Percentiles rank a stretch among this genome's conserved stretches.
phyloP scores from a whole-genome alignment of 2,113 vertebrate species.

The Nyctibius bracteatus region DNA sequence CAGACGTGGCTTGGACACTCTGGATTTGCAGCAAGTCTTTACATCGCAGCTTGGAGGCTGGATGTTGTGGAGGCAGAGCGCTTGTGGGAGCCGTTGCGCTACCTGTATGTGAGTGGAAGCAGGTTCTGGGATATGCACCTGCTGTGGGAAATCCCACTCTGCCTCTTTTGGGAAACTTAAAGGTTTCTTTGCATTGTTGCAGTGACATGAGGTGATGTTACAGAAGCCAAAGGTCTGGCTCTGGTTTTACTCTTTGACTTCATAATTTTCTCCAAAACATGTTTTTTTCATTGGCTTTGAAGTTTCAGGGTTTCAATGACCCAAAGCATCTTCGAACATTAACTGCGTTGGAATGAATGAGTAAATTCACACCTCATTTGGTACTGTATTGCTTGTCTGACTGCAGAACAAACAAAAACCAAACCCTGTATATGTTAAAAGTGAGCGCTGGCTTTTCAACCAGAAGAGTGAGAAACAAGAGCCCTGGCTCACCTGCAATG shows the following conservation, averaged over 20 bases:
- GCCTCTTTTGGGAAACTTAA: neutral
- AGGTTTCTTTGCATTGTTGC: neutral
- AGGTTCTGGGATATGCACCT: neutral
- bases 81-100: neutral
- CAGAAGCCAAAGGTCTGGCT: neutral
- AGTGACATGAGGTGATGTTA: fast-evolving
- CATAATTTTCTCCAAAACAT: neutral
- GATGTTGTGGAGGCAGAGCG: fast-evolving
- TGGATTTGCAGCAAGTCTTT: neutral
- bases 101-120: fast-evolving
- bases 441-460: neutral
- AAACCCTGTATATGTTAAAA: neutral
- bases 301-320: neutral
- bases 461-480: neutral
- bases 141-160: neutral
- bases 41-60: fast-evolving
- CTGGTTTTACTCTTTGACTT: neutral
- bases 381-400: neutral
- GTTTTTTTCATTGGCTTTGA: neutral
- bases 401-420: neutral
- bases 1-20: fast-evolving
- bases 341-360: neutral
- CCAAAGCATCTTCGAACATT: neutral
- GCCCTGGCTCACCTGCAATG: fast-evolving
- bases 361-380: neutral